Conservation (phyloP, 2,888 invertebrate species). For the Dasypolia templi region DNA sequence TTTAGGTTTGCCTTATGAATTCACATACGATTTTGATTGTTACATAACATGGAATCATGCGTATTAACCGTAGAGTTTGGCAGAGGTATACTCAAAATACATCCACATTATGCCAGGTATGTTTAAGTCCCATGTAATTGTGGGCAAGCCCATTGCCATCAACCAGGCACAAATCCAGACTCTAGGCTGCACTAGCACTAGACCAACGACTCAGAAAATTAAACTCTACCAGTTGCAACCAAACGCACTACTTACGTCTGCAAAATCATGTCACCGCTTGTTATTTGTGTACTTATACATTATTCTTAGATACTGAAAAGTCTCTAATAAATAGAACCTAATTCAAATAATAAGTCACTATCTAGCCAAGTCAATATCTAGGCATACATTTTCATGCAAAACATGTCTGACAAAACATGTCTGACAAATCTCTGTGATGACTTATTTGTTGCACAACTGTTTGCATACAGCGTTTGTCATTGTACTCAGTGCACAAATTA, state of each 20-base stretch:
- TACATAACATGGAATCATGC: not conserved
- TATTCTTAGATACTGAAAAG: not conserved
- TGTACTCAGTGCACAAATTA: not conserved
- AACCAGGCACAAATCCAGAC: too few relatives aligned
- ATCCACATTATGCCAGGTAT: too few relatives aligned
- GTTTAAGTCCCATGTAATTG: too few relatives aligned
- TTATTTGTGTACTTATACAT: not conserved
- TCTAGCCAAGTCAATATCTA: not conserved
- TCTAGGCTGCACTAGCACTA: too few relatives aligned
- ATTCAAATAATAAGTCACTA: not conserved
- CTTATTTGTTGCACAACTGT: conserved; percentile 5
- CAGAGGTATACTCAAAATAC: too few relatives aligned
- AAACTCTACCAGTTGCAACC: not conserved
- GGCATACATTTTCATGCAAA: not conserved
- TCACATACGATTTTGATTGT: not conserved
- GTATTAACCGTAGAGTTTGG: too few relatives aligned
- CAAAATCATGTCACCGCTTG: not conserved
- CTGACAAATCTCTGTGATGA: not conserved
- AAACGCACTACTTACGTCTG: not conserved
- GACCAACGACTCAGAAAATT: too few relatives aligned
- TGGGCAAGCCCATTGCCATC: too few relatives aligned
- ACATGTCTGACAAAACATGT: not conserved
- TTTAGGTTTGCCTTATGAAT: not conserved
- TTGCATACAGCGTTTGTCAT: not conserved
- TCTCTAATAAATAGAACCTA: not conserved